Evolutionary conservation across 2,113 vertebrate species (phyloP).

Genomic region (Dromiciops gliroides): DNA sequence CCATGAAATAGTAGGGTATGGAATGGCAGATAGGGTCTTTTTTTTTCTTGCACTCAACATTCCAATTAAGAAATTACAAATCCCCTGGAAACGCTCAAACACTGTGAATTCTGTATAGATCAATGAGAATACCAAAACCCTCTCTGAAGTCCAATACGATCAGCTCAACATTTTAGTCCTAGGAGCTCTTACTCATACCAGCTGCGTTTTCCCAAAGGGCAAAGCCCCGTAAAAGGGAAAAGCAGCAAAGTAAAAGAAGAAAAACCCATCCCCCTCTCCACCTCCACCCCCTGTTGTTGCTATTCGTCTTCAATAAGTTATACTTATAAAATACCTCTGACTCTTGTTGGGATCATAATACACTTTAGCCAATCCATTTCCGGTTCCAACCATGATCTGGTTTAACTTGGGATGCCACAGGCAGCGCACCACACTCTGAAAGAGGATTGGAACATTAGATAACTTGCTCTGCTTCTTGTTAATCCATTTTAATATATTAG

Average conservation of each 20-base stretch:
- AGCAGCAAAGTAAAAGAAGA: conserved; percentile 50
- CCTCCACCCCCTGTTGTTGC: conserved; percentile 55
- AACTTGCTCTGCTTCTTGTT: not conserved
- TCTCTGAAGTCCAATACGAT: conserved; percentile 62
- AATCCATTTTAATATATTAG: not conserved
- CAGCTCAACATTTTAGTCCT: conserved; percentile 59
- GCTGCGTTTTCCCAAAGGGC: conserved; percentile 71
- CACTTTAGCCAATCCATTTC: conserved; percentile 94
- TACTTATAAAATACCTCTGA: conserved; percentile 89
- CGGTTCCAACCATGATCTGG: conserved; percentile 98
- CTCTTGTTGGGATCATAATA: conserved; percentile 97
- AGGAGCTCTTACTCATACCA: conserved; percentile 11
- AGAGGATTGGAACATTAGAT: conserved; percentile 57
- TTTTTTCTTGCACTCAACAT: conserved; percentile 52
- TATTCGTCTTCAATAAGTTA: conserved; percentile 64
- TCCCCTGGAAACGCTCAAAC: conserved; percentile 63
- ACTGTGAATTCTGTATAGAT: conserved; percentile 70
- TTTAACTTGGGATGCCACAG: conserved; percentile 99
- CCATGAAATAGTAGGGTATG: conserved; percentile 38
- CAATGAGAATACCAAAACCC: conserved; percentile 70
- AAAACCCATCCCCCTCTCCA: not conserved
- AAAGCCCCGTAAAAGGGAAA: conserved; percentile 67
- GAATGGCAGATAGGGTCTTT: conserved; percentile 4
- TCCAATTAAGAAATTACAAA: conserved; percentile 73
- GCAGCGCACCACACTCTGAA: conserved; percentile 96